Percentiles rank a stretch among this genome's conserved stretches.
Evolutionary conservation across 2,113 vertebrate genomes (phyloP).

Genomic region (Embiotoca jacksoni): DNA sequence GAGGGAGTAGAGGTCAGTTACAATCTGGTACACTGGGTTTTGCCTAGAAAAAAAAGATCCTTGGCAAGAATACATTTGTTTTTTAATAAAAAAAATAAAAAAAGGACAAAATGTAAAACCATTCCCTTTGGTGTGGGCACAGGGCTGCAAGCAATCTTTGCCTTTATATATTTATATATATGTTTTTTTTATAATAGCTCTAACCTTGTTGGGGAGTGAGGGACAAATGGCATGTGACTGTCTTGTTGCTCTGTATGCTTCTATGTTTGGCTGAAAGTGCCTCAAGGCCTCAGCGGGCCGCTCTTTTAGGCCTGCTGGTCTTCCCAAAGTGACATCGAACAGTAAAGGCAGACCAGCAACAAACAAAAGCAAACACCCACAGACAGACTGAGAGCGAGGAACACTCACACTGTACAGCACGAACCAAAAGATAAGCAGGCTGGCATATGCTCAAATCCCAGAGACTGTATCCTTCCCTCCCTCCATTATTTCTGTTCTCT

Average conservation of each 20-base stretch:
- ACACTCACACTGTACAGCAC: slow-evolving; percentile 24
- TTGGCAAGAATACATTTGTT: slow-evolving; percentile 32
- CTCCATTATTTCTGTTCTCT: slow-evolving; percentile 19
- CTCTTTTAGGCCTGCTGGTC: slow-evolving; percentile 58
- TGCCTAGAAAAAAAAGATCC: slow-evolving; percentile 23
- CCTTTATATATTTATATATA: slow-evolving; percentile 24
- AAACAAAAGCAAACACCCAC: slow-evolving; percentile 48
- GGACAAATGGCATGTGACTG: slow-evolving; percentile 57
- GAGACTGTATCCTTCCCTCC: slow-evolving; percentile 18
- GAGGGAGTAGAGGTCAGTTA: slow-evolving; percentile 34
- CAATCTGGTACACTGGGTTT: slow-evolving; percentile 29
- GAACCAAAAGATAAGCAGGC: slow-evolving; percentile 31
- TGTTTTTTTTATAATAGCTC: slow-evolving; percentile 14
- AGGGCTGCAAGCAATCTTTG: slow-evolving; percentile 27
- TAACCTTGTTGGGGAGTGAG: slow-evolving; percentile 52
- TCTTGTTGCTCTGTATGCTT: slow-evolving; percentile 62
- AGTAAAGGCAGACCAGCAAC: slow-evolving; percentile 40
- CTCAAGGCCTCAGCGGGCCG: slow-evolving; percentile 45
- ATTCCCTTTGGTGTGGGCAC: slow-evolving; percentile 27
- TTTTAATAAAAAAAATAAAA: slow-evolving; percentile 29
- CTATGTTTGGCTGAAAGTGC: slow-evolving; percentile 57
- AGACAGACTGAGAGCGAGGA: slow-evolving; percentile 37
- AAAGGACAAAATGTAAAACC: slow-evolving; percentile 38
- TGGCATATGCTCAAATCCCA: slow-evolving; percentile 37
- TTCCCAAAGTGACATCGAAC: slow-evolving; percentile 45